A percentile compares a stretch with the other conserved stretches of the same genome.
Conservation (phyloP, 2,113 vertebrate genomes). For the Heptranchias perlo region DNA sequence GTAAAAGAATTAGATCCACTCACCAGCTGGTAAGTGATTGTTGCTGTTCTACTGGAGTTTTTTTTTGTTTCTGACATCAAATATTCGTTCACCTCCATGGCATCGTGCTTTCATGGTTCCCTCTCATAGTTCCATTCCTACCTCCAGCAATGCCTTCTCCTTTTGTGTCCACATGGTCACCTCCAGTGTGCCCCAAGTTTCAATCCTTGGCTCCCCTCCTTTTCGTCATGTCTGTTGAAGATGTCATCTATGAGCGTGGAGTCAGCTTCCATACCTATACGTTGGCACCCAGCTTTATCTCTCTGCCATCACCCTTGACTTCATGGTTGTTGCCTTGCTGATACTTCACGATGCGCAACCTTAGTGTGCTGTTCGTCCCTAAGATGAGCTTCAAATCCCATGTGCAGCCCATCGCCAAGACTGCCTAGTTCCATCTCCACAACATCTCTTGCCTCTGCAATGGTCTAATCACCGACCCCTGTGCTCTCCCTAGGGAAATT, state of each 20-base stretch:
- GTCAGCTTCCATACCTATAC: background rate
- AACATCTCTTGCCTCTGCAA: background rate
- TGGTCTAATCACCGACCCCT: background rate
- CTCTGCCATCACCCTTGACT: background rate
- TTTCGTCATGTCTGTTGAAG: background rate
- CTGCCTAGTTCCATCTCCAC: background rate
- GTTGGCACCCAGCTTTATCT: background rate
- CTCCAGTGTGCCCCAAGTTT: background rate
- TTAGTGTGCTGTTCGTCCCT: background rate
- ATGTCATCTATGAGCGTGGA: background rate
- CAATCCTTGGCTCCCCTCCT: background rate
- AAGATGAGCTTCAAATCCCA: background rate
- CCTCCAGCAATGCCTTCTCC: background rate
- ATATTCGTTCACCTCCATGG: background rate
- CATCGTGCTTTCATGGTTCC: background rate
- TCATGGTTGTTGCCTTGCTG: too few species aligned
- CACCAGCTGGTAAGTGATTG: constrained; percentile 73
- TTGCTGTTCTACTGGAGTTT: background rate
- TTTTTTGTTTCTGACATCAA: background rate
- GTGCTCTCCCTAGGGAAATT: background rate
- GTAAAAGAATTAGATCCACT: constrained; percentile 80
- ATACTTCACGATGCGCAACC: background rate
- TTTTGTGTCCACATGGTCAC: background rate
- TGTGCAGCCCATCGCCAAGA: background rate
- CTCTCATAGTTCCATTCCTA: background rate